Percentiles rank a stretch among this genome's conserved stretches.
These are phyloP conservation scores for Xenops minutus DNA, from an alignment of 2,797 vertebrate species.

Conservation along the genomic window DNA sequence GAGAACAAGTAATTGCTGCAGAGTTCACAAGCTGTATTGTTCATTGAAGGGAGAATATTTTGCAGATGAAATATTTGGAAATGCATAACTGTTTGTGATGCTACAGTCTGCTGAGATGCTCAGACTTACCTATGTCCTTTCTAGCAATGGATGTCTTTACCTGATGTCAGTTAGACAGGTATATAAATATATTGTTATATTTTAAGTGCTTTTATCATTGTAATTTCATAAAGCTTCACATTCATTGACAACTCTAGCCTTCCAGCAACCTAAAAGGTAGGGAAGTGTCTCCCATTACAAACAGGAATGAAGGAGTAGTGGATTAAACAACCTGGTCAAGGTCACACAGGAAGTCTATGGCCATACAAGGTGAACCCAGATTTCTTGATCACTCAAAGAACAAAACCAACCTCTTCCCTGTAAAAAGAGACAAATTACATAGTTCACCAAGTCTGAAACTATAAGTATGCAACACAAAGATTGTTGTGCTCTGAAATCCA, in stretches of 20 bases:
- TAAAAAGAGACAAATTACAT: background rate
- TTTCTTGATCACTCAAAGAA: background rate
- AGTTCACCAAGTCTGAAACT: background rate
- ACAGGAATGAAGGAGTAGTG: background rate
- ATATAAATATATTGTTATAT: background rate
- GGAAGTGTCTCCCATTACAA: background rate
- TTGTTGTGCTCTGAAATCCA: background rate
- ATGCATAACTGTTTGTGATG: constrained; percentile 26
- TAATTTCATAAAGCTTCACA: background rate
- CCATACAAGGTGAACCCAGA: background rate
- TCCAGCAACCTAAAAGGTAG: background rate
- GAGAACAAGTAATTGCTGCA: constrained; percentile 64
- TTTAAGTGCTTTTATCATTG: background rate
- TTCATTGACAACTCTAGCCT: background rate
- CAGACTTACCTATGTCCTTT: background rate
- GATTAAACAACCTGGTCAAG: background rate
- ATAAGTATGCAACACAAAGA: background rate
- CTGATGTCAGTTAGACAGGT: background rate
- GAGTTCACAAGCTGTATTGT: constrained; percentile 33
- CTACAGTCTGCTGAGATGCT: constrained; percentile 26
- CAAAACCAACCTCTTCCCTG: background rate
- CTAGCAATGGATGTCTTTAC: background rate
- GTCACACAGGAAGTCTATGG: background rate
- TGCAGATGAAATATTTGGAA: constrained; percentile 59
- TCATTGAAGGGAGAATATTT: constrained; percentile 37